Percentiles rank a stretch among this genome's conserved stretches.
Evolutionary conservation across 1,140 invertebrate species (phyloP).

Genomic region (Drosophila micromelanica): DNA sequence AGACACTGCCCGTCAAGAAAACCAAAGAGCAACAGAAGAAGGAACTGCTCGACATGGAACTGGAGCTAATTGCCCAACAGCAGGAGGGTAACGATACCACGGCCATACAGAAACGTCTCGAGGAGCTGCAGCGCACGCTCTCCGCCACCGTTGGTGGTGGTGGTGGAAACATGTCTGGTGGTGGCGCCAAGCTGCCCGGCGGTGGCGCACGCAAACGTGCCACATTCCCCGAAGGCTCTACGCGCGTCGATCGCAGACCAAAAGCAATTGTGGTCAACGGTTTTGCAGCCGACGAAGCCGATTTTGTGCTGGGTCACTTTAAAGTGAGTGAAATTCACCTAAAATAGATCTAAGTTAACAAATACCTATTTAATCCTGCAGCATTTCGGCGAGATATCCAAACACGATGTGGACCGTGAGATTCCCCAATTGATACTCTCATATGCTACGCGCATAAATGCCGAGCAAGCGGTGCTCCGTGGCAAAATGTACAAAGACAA

Average conservation of each 20-base stretch:
- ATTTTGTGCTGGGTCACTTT: constrained; percentile 83
- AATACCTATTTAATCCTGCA: constrained; percentile 17
- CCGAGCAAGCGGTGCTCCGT: constrained; percentile 83
- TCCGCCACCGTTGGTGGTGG: constrained; percentile 43
- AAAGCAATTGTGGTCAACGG: constrained; percentile 81
- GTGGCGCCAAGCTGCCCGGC: constrained; percentile 30
- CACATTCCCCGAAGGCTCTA: constrained; percentile 71
- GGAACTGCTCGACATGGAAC: constrained; percentile 82
- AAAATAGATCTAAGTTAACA: background rate
- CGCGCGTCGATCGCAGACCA: constrained; percentile 78
- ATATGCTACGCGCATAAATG: constrained; percentile 82
- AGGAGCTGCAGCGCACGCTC: constrained; percentile 81
- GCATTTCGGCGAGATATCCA: constrained; percentile 84
- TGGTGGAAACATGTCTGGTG: constrained; percentile 31
- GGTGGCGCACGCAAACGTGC: constrained; percentile 56
- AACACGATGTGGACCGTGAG: constrained; percentile 81
- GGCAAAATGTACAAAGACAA: constrained; percentile 84
- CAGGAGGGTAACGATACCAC: constrained; percentile 83
- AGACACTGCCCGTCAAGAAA: constrained; percentile 68
- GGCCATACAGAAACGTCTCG: constrained; percentile 79
- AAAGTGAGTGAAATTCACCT: constrained; percentile 58
- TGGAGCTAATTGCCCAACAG: constrained; percentile 82
- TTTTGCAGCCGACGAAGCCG: constrained; percentile 78
- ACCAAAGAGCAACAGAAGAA: constrained; percentile 84
- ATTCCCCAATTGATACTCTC: constrained; percentile 81